Conservation (phyloP, 2,113 vertebrate genomes). For the Atrichornis clamosus region DNA sequence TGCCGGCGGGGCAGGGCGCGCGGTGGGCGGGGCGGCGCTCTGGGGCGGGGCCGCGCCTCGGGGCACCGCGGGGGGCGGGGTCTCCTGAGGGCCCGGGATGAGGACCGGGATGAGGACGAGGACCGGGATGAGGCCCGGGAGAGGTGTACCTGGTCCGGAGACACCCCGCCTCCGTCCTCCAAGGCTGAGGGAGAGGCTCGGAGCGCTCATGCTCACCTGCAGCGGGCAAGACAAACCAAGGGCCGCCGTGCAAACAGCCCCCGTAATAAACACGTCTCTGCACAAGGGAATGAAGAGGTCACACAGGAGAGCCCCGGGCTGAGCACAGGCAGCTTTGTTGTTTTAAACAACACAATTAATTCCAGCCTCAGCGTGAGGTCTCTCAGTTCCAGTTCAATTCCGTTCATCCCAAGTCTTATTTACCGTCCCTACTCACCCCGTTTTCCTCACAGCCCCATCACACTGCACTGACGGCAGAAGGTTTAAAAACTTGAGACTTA, state of each 20-base stretch:
- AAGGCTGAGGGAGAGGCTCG: background rate
- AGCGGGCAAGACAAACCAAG: rapidly evolving
- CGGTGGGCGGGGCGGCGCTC: background rate
- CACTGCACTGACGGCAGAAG: background rate
- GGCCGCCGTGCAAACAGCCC: background rate
- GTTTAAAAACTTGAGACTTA: background rate
- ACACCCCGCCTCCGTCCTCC: rapidly evolving
- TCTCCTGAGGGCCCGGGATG: no score
- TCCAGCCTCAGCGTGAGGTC: background rate
- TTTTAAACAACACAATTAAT: background rate
- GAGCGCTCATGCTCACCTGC: background rate
- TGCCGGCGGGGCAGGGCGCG: background rate
- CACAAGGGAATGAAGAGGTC: background rate
- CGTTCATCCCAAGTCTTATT: background rate
- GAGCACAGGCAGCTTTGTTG: background rate
- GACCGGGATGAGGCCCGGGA: rapidly evolving
- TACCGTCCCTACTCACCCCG: rapidly evolving
- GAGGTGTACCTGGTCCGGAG: no score
- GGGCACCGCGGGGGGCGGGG: background rate
- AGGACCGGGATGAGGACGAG: rapidly evolving
- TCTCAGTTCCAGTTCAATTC: background rate
- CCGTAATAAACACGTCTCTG: background rate
- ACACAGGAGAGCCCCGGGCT: background rate
- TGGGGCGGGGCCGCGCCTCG: background rate
- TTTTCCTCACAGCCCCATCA: background rate